Conservation (phyloP, 2,797 vertebrate species). For the Uromys caudimaculatus region DNA sequence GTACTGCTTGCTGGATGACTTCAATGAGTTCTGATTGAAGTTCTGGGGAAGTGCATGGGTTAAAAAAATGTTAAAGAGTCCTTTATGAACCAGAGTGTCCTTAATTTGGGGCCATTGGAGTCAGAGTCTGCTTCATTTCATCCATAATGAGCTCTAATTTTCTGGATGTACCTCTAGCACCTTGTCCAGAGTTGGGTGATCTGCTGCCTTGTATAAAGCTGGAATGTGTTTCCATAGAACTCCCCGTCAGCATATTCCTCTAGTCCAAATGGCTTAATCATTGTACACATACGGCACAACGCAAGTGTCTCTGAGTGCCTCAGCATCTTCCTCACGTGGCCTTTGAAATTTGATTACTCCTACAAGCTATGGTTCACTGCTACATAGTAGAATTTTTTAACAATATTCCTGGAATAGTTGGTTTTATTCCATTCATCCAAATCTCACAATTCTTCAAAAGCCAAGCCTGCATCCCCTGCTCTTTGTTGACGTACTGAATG, state of each 20-base stretch:
- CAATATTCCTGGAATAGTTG: slow-evolving; percentile 95
- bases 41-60: slow-evolving; percentile 88
- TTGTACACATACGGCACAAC: slow-evolving; percentile 96
- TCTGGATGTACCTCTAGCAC: slow-evolving; percentile 91
- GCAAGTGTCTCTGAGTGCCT: slow-evolving; percentile 92
- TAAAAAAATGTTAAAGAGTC: slow-evolving; percentile 95
- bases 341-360: slow-evolving; percentile 94
- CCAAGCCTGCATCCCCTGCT: slow-evolving; percentile 92
- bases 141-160: slow-evolving; percentile 92
- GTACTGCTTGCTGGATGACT: neutral
- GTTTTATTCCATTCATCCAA: slow-evolving; percentile 93
- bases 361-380: slow-evolving; percentile 92
- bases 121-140: slow-evolving; percentile 96
- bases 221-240: slow-evolving; percentile 95
- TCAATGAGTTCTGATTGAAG: slow-evolving; percentile 87
- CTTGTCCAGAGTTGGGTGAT: slow-evolving; percentile 92
- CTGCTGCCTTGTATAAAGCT: slow-evolving; percentile 93
- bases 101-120: slow-evolving; percentile 97
- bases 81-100: slow-evolving; percentile 97
- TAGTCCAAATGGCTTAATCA: slow-evolving; percentile 95
- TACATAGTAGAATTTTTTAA: slow-evolving; percentile 96
- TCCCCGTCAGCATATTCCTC: slow-evolving; percentile 94
- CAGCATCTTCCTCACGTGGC: slow-evolving; percentile 93
- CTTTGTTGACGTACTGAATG: slow-evolving; percentile 92
- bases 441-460: slow-evolving; percentile 94